A percentile compares a stretch with the other conserved stretches of the same genome.
phyloP scores from a whole-genome alignment of 2,888 invertebrate genomes.

The Epistrophe eligans region DNA sequence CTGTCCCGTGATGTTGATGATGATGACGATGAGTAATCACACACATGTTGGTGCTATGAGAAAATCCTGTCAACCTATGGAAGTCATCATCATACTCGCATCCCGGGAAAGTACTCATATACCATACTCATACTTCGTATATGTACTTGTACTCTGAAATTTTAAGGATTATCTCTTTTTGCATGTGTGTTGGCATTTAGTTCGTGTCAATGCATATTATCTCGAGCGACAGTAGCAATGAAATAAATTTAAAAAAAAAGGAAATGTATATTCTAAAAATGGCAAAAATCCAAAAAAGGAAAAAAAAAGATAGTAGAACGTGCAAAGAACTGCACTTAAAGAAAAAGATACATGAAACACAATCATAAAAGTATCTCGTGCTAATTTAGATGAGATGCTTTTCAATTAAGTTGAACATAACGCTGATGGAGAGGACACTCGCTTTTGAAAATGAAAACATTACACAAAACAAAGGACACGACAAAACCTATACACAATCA shows the following conservation, averaged over 20 bases:
- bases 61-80: constrained; percentile 45
- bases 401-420: constrained; percentile 73
- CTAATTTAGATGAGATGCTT: constrained; percentile 76
- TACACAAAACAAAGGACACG: constrained; percentile 54
- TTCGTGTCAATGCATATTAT: constrained; percentile 64
- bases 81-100: constrained; percentile 41
- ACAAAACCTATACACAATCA: not conserved
- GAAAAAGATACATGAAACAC: constrained; percentile 15
- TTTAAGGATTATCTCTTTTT: constrained; percentile 54
- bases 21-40: constrained; percentile 65
- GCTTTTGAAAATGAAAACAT: constrained; percentile 54
- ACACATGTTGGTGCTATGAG: constrained; percentile 14
- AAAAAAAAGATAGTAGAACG: constrained; percentile 67
- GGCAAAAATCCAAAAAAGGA: constrained; percentile 11
- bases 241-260: constrained; percentile 20
- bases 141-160: not conserved
- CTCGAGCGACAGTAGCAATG: constrained; percentile 26
- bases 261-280: constrained; percentile 35
- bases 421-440: constrained; percentile 62
- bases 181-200: constrained; percentile 45
- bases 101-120: constrained; percentile 14
- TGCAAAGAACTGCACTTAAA: constrained; percentile 74
- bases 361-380: constrained; percentile 49
- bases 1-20: constrained; percentile 4
- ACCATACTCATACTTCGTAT: not conserved